Evolutionary conservation across 2,113 vertebrate species (phyloP).

Genomic region (Nematolebias whitei): DNA sequence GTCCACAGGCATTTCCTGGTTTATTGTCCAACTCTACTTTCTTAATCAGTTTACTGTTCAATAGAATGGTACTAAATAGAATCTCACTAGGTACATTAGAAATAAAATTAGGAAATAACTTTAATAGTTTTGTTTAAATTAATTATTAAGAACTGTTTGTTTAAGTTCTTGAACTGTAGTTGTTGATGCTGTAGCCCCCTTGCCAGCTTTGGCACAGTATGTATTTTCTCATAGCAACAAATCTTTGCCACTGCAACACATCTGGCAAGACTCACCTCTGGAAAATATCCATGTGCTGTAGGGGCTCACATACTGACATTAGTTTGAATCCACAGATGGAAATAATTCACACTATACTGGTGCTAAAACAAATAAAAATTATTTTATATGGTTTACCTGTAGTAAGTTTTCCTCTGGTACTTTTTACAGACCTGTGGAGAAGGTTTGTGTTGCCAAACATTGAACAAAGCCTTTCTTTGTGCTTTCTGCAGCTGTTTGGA

Average conservation of each 20-base stretch:
- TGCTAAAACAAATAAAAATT: constrained; percentile 24
- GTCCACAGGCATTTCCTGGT: constrained; percentile 21
- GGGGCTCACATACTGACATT: constrained; percentile 7
- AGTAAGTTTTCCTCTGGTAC: background rate
- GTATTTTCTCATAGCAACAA: constrained; percentile 29
- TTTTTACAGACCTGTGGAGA: constrained; percentile 10
- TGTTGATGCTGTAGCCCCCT: constrained; percentile 29
- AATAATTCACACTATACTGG: constrained; percentile 1
- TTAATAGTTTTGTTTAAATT: constrained; percentile 38
- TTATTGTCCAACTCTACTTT: background rate
- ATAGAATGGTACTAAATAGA: no score
- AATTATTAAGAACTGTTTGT: constrained; percentile 24
- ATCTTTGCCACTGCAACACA: background rate
- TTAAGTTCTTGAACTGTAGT: constrained; percentile 26
- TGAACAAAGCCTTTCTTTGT: constrained; percentile 59
- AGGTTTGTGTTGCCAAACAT: constrained; percentile 29
- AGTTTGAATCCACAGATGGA: background rate
- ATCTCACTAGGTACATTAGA: background rate
- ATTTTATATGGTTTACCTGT: constrained; percentile 37
- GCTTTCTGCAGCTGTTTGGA: constrained; percentile 34
- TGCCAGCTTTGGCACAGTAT: constrained; percentile 21
- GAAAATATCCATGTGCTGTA: background rate
- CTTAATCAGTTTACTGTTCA: background rate
- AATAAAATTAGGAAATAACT: constrained; percentile 11
- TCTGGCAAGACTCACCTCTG: background rate